Conservation (phyloP, 2,888 invertebrate species). For the Drosophila percnosoma region DNA sequence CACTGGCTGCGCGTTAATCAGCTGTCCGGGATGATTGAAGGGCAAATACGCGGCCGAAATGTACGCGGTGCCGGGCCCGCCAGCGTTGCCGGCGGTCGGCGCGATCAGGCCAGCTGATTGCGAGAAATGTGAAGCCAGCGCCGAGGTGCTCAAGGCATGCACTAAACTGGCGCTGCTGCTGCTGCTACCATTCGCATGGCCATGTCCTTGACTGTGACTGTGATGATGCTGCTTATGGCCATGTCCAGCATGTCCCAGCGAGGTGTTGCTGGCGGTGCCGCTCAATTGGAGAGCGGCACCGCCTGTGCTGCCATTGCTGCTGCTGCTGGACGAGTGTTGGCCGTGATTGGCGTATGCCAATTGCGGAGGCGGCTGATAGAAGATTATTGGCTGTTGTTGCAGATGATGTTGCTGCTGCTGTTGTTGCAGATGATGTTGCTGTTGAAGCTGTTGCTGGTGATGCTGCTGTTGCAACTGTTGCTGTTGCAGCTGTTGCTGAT, state of each 20-base stretch:
- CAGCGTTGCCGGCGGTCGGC: slow-evolving; percentile 32
- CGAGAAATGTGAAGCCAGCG: slow-evolving; percentile 53
- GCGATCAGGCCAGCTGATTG: slow-evolving; percentile 72
- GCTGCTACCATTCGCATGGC: slow-evolving; percentile 48
- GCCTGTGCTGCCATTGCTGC: slow-evolving; percentile 65
- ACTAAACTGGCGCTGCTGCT: slow-evolving; percentile 53
- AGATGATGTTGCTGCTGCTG: slow-evolving; percentile 42
- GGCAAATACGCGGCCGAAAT: slow-evolving; percentile 55
- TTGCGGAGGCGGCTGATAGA: slow-evolving; percentile 50
- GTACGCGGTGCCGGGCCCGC: slow-evolving; percentile 30
- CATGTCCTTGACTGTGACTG: slow-evolving; percentile 31
- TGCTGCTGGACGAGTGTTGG: slow-evolving; percentile 56
- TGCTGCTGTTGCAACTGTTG: slow-evolving; percentile 53
- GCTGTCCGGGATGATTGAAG: slow-evolving; percentile 40
- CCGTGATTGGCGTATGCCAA: slow-evolving; percentile 44
- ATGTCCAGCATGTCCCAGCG: slow-evolving; percentile 54
- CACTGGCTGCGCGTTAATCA: slow-evolving; percentile 51
- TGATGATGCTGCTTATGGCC: slow-evolving; percentile 46
- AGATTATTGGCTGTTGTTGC: slow-evolving; percentile 51
- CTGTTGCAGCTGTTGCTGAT: slow-evolving; percentile 51
- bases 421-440: slow-evolving; percentile 48
- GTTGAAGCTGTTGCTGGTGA: slow-evolving; percentile 49
- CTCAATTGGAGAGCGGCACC: slow-evolving; percentile 68
- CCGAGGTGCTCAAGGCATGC: slow-evolving; percentile 51
- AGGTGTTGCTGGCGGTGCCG: slow-evolving; percentile 70